These are phyloP conservation scores for Clepsis dumicolana DNA, from an alignment of 2,888 invertebrate species.

Conservation along the genomic window DNA sequence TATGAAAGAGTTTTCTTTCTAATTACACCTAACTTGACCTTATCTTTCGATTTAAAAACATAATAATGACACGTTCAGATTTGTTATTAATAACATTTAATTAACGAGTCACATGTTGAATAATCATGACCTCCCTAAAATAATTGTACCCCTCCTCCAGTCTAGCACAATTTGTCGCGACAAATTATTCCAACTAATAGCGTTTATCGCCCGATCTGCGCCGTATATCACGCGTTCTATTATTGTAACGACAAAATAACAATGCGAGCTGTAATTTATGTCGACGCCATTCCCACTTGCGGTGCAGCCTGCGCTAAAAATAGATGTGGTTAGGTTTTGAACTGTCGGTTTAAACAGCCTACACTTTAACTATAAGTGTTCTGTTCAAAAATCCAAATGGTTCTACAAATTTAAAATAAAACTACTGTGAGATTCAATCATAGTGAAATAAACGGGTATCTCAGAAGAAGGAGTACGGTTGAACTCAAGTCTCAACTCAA, in stretches of 20 bases:
- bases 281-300: slow-evolving; percentile 44
- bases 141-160: neutral
- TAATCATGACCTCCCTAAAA: neutral
- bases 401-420: too few species aligned
- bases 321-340: neutral
- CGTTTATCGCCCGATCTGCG: slow-evolving; percentile 50
- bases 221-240: slow-evolving; percentile 59
- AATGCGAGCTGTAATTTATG: slow-evolving; percentile 55
- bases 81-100: too few species aligned
- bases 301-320: neutral
- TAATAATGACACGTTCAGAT: too few species aligned
- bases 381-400: too few species aligned
- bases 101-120: neutral
- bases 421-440: too few species aligned
- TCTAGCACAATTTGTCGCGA: slow-evolving; percentile 10
- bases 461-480: too few species aligned
- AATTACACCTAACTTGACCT: too few species aligned
- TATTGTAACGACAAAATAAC: slow-evolving; percentile 66
- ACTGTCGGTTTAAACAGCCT: neutral
- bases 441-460: too few species aligned
- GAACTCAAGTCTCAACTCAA: too few species aligned
- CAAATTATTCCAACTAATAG: slow-evolving; percentile 51
- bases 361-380: too few species aligned
- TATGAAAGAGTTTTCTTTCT: too few species aligned
- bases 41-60: too few species aligned